Evolutionary conservation across 2,797 vertebrate species (phyloP).

Genomic region (Simalia tracyae): DNA sequence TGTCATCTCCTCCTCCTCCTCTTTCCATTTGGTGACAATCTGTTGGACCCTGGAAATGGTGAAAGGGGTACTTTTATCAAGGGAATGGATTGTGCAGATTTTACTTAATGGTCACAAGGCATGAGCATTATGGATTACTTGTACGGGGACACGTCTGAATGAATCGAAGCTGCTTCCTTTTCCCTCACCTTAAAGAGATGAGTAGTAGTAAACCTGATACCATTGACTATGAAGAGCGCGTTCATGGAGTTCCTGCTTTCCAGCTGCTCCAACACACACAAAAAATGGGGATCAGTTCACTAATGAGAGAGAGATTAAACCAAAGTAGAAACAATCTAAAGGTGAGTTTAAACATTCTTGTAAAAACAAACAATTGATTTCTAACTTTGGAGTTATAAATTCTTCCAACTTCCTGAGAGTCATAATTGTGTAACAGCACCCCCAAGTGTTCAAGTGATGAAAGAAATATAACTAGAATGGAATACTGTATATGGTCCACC

Average conservation of each 20-base stretch:
- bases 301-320: not conserved
- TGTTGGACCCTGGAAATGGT: not conserved
- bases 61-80: not conserved
- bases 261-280: not conserved
- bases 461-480: not conserved
- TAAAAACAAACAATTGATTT: not conserved
- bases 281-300: not conserved
- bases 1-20: not conserved
- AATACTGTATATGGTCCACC: not conserved
- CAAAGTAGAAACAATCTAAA: not conserved
- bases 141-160: not conserved
- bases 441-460: not conserved
- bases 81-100: not conserved
- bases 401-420: not conserved
- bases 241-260: not conserved
- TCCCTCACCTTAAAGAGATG: no score
- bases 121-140: not conserved
- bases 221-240: not conserved
- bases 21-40: not conserved
- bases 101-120: not conserved
- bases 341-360: not conserved
- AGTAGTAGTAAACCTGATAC: not conserved
- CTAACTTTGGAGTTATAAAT: not conserved
- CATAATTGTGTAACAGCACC: constrained; percentile 3
- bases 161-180: not conserved